Conservation (phyloP, 2,888 invertebrate species). For the Caenorhabditis wallacei region DNA sequence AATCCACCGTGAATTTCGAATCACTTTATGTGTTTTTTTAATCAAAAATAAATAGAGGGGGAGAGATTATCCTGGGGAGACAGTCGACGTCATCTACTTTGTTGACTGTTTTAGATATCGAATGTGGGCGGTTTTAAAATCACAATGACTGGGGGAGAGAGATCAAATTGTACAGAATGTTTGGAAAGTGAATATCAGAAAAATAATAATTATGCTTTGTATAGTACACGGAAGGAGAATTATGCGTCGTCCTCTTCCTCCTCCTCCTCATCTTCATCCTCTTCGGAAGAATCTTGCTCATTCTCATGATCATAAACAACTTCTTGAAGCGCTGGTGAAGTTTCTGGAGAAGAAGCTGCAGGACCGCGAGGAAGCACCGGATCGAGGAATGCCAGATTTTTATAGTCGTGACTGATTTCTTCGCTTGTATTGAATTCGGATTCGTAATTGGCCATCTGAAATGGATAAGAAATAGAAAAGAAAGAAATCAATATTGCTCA, state of each 20-base stretch:
- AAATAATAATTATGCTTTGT: too few relatives aligned
- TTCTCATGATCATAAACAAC: conserved; percentile 47
- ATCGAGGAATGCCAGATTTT: conserved; percentile 41
- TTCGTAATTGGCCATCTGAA: conserved; percentile 38
- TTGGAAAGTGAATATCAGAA: neutral
- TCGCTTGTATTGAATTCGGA: conserved; percentile 3
- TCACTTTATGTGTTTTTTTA: conserved; percentile 18
- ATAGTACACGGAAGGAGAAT: neutral
- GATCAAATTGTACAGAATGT: neutral
- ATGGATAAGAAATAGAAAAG: too few relatives aligned
- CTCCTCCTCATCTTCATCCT: conserved; percentile 24
- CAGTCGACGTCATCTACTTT: neutral
- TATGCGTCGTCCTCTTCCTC: neutral
- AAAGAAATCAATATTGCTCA: neutral
- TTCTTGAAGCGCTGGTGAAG: conserved; percentile 43
- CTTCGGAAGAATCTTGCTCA: conserved; percentile 41
- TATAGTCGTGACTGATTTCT: conserved; percentile 29
- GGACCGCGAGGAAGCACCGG: conserved; percentile 20
- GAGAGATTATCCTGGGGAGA: neutral
- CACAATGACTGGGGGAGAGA: neutral
- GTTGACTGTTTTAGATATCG: neutral
- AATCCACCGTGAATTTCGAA: neutral
- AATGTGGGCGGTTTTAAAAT: neutral
- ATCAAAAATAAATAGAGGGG: neutral
- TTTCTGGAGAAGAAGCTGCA: neutral